Conservation (phyloP, 2,113 vertebrate species). For the Sapayoa aenigma region DNA sequence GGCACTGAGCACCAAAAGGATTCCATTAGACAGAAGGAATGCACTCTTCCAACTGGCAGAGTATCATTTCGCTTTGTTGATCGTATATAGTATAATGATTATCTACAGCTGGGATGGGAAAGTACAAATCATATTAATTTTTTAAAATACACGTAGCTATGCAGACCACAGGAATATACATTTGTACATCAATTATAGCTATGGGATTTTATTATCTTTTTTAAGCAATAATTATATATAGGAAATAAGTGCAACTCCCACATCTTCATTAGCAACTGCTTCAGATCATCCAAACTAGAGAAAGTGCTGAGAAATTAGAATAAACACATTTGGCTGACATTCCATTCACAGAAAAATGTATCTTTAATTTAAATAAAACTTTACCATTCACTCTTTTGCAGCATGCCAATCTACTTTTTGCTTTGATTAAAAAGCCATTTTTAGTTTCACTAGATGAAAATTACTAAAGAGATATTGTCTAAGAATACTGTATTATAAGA, state of each 20-base stretch:
- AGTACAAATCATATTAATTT: conserved; percentile 40
- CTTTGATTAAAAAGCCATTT: background rate
- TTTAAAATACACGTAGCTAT: conserved; percentile 30
- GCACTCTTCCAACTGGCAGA: conserved; percentile 42
- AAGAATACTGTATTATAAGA: background rate
- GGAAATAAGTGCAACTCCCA: background rate
- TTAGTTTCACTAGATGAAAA: background rate
- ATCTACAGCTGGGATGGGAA: conserved; percentile 35
- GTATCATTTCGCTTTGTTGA: conserved; percentile 45
- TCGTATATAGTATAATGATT: conserved; percentile 42
- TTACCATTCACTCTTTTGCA: background rate
- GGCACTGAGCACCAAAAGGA: conserved; percentile 28
- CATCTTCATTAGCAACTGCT: conserved; percentile 16
- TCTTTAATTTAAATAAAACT: background rate
- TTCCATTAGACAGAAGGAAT: conserved; percentile 65
- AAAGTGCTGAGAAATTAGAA: background rate
- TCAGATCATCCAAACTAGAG: background rate
- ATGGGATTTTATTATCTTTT: background rate
- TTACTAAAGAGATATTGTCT: background rate
- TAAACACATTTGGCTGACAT: background rate
- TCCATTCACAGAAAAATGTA: background rate
- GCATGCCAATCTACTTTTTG: background rate
- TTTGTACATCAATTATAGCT: background rate
- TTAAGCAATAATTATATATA: background rate
- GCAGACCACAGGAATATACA: background rate